Evolutionary conservation across 92 coral and sea anemone species (phyloP).

Genomic region (Galaxea fascicularis): DNA sequence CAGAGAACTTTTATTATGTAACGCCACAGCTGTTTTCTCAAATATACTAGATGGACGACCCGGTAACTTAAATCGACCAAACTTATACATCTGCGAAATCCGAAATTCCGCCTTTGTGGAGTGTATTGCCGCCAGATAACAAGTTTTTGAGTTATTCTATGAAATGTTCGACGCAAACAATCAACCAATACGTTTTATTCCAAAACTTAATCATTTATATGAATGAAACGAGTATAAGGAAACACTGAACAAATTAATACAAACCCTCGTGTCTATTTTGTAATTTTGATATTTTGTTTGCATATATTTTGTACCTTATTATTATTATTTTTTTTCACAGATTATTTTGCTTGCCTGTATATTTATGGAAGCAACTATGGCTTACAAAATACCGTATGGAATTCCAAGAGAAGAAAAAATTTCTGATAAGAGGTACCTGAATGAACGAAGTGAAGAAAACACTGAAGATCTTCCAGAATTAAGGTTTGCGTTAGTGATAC

Average conservation of each 20-base stretch:
- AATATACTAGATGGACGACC: neutral
- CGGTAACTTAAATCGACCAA: neutral
- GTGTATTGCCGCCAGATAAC: neutral
- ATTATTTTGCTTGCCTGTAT: neutral
- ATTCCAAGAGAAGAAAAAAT: neutral
- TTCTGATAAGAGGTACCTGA: neutral
- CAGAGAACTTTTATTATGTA: no score
- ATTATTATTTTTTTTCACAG: neutral
- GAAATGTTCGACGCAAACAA: neutral
- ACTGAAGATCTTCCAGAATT: neutral
- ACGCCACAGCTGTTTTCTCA: no score
- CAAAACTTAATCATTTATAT: neutral
- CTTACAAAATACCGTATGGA: neutral
- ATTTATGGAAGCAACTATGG: neutral
- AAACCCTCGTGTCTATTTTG: neutral
- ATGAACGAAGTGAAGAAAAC: neutral
- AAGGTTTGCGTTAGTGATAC: constrained; percentile 20
- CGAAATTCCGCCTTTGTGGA: neutral
- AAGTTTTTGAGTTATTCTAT: neutral
- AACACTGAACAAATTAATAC: neutral
- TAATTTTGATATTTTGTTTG: neutral
- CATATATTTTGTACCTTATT: neutral
- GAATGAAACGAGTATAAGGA: neutral
- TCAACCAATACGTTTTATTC: no score
- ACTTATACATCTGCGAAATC: neutral